Evolutionary conservation across 1,140 invertebrate genomes (phyloP).

Genomic region (Paraescarpia echinospica): DNA sequence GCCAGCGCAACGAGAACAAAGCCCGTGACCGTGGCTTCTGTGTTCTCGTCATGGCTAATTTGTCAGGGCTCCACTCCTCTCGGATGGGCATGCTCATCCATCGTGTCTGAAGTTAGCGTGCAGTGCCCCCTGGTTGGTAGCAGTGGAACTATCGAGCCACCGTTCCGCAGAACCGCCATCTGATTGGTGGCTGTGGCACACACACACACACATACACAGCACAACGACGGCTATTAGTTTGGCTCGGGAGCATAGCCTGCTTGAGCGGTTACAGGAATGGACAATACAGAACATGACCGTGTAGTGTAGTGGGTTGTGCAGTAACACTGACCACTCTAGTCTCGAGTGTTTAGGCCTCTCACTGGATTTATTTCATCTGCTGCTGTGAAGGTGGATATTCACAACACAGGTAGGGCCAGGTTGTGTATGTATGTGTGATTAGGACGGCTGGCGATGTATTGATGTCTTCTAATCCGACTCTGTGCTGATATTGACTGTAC

Average conservation of each 20-base stretch:
- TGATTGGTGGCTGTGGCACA: not conserved
- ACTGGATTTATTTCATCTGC: not conserved
- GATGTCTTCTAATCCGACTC: not conserved
- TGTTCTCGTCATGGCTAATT: not conserved
- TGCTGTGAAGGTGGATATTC: not conserved
- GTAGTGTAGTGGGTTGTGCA: not conserved
- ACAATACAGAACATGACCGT: not conserved
- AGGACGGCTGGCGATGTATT: not conserved
- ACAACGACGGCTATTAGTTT: not conserved
- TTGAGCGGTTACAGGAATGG: not conserved
- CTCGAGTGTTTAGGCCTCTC: not conserved
- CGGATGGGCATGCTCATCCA: not conserved
- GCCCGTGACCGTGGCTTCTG: not conserved
- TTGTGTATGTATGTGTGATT: not conserved
- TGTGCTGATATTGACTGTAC: not conserved
- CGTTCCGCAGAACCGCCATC: not conserved
- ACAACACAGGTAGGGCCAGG: not conserved
- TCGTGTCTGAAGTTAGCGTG: not conserved
- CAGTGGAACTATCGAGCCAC: not conserved
- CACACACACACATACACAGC: too few species aligned
- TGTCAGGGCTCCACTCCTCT: not conserved
- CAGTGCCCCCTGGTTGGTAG: not conserved
- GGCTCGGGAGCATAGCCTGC: not conserved
- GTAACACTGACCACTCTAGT: not conserved
- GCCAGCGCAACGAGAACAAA: not conserved